phyloP scores from a whole-genome alignment of 1,140 invertebrate species.

The Philopotamus ludificatus region DNA sequence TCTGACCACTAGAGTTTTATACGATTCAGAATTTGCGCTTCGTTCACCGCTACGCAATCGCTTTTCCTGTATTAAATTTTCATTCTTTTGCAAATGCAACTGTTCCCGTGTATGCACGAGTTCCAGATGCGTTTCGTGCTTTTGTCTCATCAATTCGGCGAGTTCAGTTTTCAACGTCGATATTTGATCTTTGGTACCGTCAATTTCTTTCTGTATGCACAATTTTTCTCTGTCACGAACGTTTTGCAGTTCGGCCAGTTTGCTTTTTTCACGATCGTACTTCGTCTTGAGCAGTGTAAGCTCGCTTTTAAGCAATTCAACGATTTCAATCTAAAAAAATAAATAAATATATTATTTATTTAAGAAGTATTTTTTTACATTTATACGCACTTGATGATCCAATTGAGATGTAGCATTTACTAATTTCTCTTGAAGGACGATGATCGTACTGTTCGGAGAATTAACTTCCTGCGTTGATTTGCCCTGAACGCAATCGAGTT shows the following conservation, averaged over 20 bases:
- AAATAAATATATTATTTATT: not conserved
- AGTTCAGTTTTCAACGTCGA: conserved; percentile 55
- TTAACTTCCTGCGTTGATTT: conserved; percentile 1
- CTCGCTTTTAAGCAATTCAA: conserved; percentile 54
- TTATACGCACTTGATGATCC: conserved; percentile 32
- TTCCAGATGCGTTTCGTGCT: conserved; percentile 55
- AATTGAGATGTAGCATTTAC: conserved; percentile 21
- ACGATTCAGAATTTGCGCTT: conserved; percentile 28
- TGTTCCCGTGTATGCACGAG: conserved; percentile 50
- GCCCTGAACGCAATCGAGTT: conserved; percentile 18
- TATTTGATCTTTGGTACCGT: conserved; percentile 56
- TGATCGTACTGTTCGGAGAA: not conserved
- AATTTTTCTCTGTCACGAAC: conserved; percentile 51
- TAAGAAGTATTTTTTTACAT: too few species aligned
- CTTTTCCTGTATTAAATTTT: conserved; percentile 35
- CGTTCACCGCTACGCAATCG: conserved; percentile 22
- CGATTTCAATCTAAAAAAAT: conserved; percentile 46
- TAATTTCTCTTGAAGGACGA: conserved; percentile 20
- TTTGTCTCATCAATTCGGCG: conserved; percentile 54
- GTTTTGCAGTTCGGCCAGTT: conserved; percentile 51
- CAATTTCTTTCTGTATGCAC: conserved; percentile 57
- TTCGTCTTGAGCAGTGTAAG: conserved; percentile 54
- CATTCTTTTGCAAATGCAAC: conserved; percentile 45
- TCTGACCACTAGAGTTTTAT: conserved; percentile 34
- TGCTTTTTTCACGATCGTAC: conserved; percentile 53